Evolutionary conservation across 2,888 invertebrate species (phyloP), one percentile per base, ranked within the genome.

Genomic region (Apodemia duryi): DNA sequence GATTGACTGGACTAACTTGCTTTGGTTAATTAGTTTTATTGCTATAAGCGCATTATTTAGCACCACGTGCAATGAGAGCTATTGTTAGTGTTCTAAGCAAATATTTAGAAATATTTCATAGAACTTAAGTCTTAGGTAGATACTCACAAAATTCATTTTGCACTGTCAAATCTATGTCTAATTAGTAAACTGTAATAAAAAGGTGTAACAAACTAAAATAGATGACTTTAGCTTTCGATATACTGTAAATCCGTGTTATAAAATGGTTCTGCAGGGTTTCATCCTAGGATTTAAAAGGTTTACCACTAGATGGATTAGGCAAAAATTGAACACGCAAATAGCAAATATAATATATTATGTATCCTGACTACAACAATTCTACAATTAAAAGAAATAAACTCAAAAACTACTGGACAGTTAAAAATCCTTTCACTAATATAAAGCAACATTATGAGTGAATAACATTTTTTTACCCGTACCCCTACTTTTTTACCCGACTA

Each of bases 21-120:
- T 61, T 41, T 62, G 62, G 63, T 65, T 69, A 69, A 69, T 69
- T 69, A 67, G 57, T 65, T 68, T 66, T 65, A 60, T 60, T 57
- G 32, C 29, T 57, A 57, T 57, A 28, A 29, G 32, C 10, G 11
- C 28, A 29, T 57, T 32, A 32, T 11, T 29, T 29, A 57, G 13
- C 11, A 57, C 32, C 11, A 32, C 57, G 32, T 57, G 57, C 54
- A 57, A 57, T 13, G 46, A 13, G 46, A 13, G 46, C 46, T 13
- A 51, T 51, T 51, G 49, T 51, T 51, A 51, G 6, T 1, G 46
- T 51, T 51, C n/a, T 51, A 7, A 21, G 49, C 49, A 51, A 51
- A 51, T 21, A 51, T 51, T 21, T 51, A n/a, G 49, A 21, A 51
- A 49, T 49, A 46, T 13, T n/a, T 51, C 21, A 2, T 51, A 51